Evolutionary conservation across 2,888 invertebrate species (phyloP).

Genomic region (Athalia circularis): DNA sequence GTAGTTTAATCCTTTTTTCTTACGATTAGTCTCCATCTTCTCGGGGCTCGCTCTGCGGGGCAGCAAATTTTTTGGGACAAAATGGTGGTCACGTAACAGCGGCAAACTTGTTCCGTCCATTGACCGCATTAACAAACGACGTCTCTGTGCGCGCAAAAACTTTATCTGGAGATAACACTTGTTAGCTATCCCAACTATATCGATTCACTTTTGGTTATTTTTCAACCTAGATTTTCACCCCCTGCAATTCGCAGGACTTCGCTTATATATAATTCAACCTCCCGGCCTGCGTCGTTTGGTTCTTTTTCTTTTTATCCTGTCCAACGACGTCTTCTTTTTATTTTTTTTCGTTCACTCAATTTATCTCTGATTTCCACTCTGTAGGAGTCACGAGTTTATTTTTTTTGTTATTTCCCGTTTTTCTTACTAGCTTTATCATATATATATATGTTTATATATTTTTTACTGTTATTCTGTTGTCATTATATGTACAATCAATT

Average conservation of each 20-base stretch:
- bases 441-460: not conserved
- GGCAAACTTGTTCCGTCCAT: too few species aligned
- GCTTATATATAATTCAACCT: not conserved
- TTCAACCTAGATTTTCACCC: not conserved
- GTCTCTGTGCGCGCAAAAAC: too few species aligned
- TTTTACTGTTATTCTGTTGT: not conserved
- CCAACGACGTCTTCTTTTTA: not conserved
- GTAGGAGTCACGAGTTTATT: not conserved
- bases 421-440: not conserved
- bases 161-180: too few species aligned
- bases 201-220: not conserved
- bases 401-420: conserved; percentile 4
- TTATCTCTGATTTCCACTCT: not conserved
- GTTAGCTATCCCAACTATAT: too few species aligned
- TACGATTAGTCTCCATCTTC: too few species aligned
- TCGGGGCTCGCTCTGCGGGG: too few species aligned
- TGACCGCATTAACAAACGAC: too few species aligned
- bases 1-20: too few species aligned
- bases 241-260: too few species aligned
- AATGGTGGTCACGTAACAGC: too few species aligned
- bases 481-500: too few species aligned
- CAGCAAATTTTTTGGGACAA: too few species aligned
- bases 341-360: not conserved
- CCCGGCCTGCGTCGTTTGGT: not conserved
- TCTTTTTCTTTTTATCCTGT: not conserved